Conservation (phyloP, 1,140 invertebrate genomes). For the Drosophila pachea region DNA sequence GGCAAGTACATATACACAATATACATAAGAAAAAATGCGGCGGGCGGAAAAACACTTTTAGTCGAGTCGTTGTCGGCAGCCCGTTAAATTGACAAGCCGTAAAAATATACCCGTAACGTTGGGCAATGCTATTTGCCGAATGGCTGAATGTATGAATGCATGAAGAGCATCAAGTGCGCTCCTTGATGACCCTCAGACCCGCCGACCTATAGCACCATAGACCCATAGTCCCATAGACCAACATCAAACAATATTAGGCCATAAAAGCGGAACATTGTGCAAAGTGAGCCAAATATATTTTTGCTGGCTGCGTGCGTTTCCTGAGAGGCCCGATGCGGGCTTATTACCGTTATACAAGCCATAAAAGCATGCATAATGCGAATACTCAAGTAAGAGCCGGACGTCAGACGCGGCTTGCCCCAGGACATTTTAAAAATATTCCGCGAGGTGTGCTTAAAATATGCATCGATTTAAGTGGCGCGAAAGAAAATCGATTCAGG, state of each 20-base stretch:
- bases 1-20: constrained; percentile 4
- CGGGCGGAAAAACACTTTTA: constrained; percentile 28
- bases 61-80: constrained; percentile 30
- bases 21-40: constrained; percentile 11
- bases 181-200: constrained; percentile 11
- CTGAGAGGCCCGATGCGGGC: background rate
- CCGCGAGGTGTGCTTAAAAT: constrained; percentile 7
- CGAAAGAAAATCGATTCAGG: constrained; percentile 28
- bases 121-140: background rate
- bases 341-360: constrained; percentile 29
- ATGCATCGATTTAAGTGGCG: constrained; percentile 26
- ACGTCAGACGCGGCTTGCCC: background rate
- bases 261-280: constrained; percentile 35
- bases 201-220: too few species aligned
- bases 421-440: constrained; percentile 14
- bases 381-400: constrained; percentile 13
- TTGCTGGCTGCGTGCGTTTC: background rate
- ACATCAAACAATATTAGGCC: constrained; percentile 37
- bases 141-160: constrained; percentile 6
- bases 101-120: constrained; percentile 15
- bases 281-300: constrained; percentile 30
- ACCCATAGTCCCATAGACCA: background rate
- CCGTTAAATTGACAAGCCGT: constrained; percentile 47
- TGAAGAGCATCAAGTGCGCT: constrained; percentile 16
- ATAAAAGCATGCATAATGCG: constrained; percentile 43